Evolutionary conservation across 2,113 vertebrate species (phyloP).

Genomic region (Leiothrix lutea): DNA sequence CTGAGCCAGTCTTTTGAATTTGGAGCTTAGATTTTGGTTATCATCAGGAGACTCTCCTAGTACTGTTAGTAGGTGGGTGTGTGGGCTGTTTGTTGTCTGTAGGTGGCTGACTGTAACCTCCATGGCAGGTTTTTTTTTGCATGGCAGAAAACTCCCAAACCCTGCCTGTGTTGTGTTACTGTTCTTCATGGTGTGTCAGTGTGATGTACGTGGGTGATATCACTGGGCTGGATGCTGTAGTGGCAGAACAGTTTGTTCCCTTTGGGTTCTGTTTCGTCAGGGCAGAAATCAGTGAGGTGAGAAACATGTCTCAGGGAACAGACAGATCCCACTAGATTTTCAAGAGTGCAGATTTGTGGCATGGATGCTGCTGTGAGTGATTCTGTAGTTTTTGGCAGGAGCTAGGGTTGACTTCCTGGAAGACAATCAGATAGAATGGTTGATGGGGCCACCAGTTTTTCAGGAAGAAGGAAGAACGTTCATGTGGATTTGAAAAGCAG

Average conservation of each 20-base stretch:
- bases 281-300: neutral
- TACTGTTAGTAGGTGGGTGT: neutral
- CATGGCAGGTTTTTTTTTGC: neutral
- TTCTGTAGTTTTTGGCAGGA: neutral
- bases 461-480: neutral
- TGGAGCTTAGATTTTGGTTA: neutral
- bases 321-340: neutral
- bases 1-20: neutral
- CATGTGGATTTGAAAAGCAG: neutral
- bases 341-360: neutral
- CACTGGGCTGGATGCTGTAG: neutral
- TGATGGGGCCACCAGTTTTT: neutral
- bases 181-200: neutral
- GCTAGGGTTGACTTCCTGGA: neutral
- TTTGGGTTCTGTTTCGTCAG: neutral
- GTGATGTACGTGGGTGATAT: neutral
- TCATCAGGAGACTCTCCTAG: neutral
- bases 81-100: neutral
- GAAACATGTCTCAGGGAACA: neutral
- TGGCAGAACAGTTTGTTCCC: neutral
- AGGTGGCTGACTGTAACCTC: neutral
- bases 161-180: fast-evolving
- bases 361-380: neutral
- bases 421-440: neutral
- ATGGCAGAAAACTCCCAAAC: neutral